Percentiles rank a stretch among this genome's conserved stretches.
Conservation (phyloP, 1,140 invertebrate genomes). For the Marisa cornuarietis region DNA sequence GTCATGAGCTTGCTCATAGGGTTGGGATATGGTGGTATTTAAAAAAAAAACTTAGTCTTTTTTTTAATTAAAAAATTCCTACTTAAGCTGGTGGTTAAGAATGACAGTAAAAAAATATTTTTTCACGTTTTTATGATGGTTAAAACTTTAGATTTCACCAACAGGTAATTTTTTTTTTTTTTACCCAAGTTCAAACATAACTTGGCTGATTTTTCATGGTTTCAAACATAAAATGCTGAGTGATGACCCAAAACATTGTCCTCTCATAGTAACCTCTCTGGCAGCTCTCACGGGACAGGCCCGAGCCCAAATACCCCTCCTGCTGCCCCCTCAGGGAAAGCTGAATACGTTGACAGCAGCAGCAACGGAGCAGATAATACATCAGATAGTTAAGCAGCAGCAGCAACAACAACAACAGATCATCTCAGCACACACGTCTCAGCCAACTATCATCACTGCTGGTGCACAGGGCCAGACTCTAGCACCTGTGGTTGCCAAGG, state of each 20-base stretch:
- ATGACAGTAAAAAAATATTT: no score
- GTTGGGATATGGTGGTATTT: no score
- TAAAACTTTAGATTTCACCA: no score
- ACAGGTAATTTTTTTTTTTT: no score
- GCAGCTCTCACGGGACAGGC: conserved; percentile 26
- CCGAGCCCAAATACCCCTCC: conserved; percentile 29
- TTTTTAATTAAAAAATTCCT: no score
- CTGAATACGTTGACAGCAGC: conserved; percentile 23
- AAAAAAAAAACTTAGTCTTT: no score
- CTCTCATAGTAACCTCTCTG: conserved; percentile 3
- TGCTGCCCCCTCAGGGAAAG: conserved; percentile 32
- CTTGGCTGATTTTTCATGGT: background rate
- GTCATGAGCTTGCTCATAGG: no score
- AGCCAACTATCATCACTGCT: conserved; percentile 57
- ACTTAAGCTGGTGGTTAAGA: no score
- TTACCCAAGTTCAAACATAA: no score
- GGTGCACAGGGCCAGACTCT: conserved; percentile 49
- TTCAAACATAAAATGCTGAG: background rate
- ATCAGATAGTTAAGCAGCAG: conserved; percentile 54
- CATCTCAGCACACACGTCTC: conserved; percentile 43
- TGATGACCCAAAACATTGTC: background rate
- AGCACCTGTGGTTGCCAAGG: conserved; percentile 46
- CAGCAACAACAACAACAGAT: conserved; percentile 34
- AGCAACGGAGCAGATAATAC: conserved; percentile 48
- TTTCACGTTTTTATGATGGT: no score